phyloP scores from a whole-genome alignment of 1,140 invertebrate genomes.

The Caenorhabditis inopinata region DNA sequence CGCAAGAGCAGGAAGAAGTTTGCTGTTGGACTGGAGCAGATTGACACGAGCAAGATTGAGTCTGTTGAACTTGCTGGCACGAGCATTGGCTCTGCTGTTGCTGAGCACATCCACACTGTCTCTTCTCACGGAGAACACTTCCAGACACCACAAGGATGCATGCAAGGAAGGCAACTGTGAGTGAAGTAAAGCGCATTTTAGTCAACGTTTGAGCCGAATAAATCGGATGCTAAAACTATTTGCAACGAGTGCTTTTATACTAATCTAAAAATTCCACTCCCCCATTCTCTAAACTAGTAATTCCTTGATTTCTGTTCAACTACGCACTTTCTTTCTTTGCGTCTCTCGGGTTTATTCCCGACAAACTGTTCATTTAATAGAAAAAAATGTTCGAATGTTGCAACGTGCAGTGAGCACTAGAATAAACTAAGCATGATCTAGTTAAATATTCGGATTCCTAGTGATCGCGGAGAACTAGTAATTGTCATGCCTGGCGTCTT shows the following conservation, averaged over 20 bases:
- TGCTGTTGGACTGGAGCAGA: slow-evolving; percentile 29
- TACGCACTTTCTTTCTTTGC: not conserved
- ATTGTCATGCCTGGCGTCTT: not conserved
- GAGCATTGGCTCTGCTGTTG: slow-evolving; percentile 37
- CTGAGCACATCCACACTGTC: slow-evolving; percentile 47
- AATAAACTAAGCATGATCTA: slow-evolving; percentile 15
- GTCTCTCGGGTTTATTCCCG: not conserved
- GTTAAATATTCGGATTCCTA: not conserved
- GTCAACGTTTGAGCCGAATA: not conserved
- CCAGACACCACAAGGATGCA: slow-evolving; percentile 21
- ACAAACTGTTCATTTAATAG: not conserved
- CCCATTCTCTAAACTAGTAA: no score
- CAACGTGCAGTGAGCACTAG: slow-evolving; percentile 11
- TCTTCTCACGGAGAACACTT: slow-evolving; percentile 43
- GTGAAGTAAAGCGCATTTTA: slow-evolving; percentile 24
- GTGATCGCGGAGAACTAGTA: not conserved
- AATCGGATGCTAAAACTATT: not conserved
- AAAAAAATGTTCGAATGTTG: not conserved
- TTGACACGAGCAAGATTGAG: slow-evolving; percentile 28
- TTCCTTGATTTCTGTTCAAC: no score
- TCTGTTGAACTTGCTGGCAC: slow-evolving; percentile 36
- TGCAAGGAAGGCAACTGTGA: slow-evolving; percentile 21
- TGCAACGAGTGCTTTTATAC: not conserved
- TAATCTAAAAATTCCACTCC: not conserved
- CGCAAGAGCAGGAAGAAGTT: slow-evolving; percentile 38